phyloP scores from a whole-genome alignment of 2,888 invertebrate genomes.

The Eristalis intricaria region DNA sequence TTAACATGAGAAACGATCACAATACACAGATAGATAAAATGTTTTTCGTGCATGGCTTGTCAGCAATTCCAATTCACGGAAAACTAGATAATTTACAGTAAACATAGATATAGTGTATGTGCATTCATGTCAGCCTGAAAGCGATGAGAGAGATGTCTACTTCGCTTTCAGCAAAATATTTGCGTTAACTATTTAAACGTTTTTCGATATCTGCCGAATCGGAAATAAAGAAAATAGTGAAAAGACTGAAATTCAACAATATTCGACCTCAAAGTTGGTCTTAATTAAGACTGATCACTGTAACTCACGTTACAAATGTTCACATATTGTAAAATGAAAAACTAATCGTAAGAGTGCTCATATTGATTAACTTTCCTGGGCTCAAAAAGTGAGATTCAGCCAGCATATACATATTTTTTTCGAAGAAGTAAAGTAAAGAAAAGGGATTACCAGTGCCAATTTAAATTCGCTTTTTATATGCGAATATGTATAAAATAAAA shows the following conservation, averaged over 20 bases:
- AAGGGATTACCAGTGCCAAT: conserved; percentile 80
- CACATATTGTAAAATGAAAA: neutral
- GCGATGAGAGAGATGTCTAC: conserved; percentile 2
- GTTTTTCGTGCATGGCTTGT: neutral
- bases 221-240: conserved; percentile 3
- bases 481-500: neutral
- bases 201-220: neutral
- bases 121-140: conserved; percentile 1
- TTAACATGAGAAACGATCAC: neutral
- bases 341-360: conserved; percentile 22
- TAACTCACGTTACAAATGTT: conserved; percentile 7
- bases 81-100: conserved; percentile 12
- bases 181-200: conserved; percentile 16
- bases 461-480: conserved; percentile 28
- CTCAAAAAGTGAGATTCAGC: conserved; percentile 42
- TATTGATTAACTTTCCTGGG: conserved; percentile 80
- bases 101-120: neutral
- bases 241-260: conserved; percentile 32
- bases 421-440: conserved; percentile 61
- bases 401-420: conserved; percentile 72
- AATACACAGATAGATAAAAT: neutral
- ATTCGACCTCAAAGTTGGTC: conserved; percentile 16
- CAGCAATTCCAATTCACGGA: conserved; percentile 11
- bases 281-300: conserved; percentile 35
- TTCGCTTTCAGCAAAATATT: conserved; percentile 31